Evolutionary conservation across 2,113 vertebrate genomes (phyloP).

Genomic region (Empidonax traillii): DNA sequence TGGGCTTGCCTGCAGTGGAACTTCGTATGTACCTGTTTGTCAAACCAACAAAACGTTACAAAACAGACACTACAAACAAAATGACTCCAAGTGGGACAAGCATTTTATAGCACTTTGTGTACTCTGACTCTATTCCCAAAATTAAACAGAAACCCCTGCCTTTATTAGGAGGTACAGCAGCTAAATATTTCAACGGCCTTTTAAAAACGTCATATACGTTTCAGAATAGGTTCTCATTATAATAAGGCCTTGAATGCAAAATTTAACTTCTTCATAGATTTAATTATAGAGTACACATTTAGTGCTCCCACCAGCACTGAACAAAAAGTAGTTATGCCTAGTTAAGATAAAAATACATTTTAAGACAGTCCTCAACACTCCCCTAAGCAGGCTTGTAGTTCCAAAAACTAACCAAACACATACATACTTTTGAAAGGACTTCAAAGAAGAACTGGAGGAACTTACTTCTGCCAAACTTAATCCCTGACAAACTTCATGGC

Average conservation of each 20-base stretch:
- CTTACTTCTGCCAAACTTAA: not conserved
- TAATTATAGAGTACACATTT: not conserved
- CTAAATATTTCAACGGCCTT: not conserved
- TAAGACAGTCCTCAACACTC: not conserved
- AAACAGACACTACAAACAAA: not conserved
- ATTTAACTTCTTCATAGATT: not conserved
- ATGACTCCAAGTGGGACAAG: not conserved
- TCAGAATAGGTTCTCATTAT: not conserved
- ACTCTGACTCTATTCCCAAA: not conserved
- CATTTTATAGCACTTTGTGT: not conserved
- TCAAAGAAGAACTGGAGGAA: not conserved
- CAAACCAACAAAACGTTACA: conserved; percentile 23
- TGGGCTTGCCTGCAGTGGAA: conserved; percentile 96
- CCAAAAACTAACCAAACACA: not conserved
- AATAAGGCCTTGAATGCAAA: not conserved
- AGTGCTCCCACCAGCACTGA: not conserved
- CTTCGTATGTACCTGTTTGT: conserved; percentile 91
- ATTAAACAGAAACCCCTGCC: not conserved
- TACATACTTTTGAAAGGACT: not conserved
- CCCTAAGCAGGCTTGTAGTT: not conserved
- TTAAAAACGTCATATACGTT: not conserved
- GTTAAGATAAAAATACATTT: not conserved
- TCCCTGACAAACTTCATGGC: not conserved
- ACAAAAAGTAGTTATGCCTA: not conserved
- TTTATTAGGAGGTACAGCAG: not conserved